Evolutionary conservation across 2,888 invertebrate species (phyloP).

Genomic region (Rhingia rostrata): DNA sequence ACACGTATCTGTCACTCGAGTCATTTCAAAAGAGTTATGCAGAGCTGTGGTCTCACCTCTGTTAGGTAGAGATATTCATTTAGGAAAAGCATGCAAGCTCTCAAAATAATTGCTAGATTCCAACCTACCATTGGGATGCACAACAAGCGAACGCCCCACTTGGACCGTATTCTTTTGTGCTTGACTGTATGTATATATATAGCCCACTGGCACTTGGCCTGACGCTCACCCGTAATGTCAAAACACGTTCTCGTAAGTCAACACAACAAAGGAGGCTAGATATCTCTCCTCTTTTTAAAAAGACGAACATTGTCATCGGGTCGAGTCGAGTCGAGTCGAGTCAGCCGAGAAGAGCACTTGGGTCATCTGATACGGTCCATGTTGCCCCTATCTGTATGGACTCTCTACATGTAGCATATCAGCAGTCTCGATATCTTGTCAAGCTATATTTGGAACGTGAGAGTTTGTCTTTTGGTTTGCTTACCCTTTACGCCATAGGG

Average conservation of each 20-base stretch:
- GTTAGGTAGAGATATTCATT: slow-evolving; percentile 1
- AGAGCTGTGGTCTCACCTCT: slow-evolving; percentile 30
- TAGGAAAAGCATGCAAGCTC: slow-evolving; percentile 35
- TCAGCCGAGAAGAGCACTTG: slow-evolving; percentile 30
- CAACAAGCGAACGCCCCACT: slow-evolving; percentile 1
- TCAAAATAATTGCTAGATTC: slow-evolving; percentile 71
- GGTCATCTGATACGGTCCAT: too few species aligned
- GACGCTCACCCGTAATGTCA: slow-evolving; percentile 68
- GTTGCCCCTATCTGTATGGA: too few species aligned
- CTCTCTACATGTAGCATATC: too few species aligned
- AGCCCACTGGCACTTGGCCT: slow-evolving; percentile 44
- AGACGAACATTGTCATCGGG: slow-evolving; percentile 47
- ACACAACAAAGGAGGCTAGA: slow-evolving; percentile 54
- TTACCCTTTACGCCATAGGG: too few species aligned
- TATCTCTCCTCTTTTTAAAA: slow-evolving; percentile 32
- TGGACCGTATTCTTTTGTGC: slow-evolving; percentile 36
- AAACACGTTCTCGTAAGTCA: slow-evolving; percentile 72
- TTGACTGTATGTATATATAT: slow-evolving; percentile 8
- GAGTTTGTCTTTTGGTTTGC: too few species aligned
- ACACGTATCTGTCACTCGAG: slow-evolving; percentile 29
- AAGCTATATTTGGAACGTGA: too few species aligned
- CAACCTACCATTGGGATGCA: slow-evolving; percentile 36
- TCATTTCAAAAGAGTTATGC: slow-evolving; percentile 46
- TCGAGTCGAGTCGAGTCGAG: too few species aligned
- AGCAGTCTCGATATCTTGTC: too few species aligned